Evolutionary conservation across 2,888 invertebrate genomes (phyloP).

Genomic region (Schrankia costaestrigalis): DNA sequence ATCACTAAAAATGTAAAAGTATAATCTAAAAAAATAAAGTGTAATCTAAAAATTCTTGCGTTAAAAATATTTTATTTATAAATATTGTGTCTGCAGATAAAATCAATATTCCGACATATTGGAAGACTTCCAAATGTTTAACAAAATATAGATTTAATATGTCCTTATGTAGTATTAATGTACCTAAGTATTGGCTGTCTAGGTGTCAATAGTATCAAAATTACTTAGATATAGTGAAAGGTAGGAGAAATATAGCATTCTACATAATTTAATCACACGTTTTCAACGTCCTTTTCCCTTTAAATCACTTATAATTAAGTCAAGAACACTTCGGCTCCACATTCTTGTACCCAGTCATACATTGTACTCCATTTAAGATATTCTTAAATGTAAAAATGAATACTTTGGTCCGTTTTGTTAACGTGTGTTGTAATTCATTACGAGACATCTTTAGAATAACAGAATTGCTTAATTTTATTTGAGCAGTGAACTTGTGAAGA

Average conservation of each 20-base stretch:
- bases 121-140: conserved; percentile 26
- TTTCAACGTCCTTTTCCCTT: conserved; percentile 15
- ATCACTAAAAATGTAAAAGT: no score
- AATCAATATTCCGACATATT: conserved; percentile 6
- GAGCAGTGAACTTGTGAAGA: conserved; percentile 15
- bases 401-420: conserved; percentile 57
- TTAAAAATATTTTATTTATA: not conserved
- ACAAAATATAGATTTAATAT: conserved; percentile 17
- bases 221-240: conserved; percentile 20
- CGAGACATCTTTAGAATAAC: conserved; percentile 23
- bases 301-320: conserved; percentile 32
- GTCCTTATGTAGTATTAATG: conserved; percentile 4
- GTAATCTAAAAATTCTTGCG: not conserved
- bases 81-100: no score
- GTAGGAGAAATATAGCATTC: conserved; percentile 32
- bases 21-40: no score
- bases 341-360: conserved; percentile 30
- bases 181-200: conserved; percentile 3
- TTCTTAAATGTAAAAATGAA: conserved; percentile 38
- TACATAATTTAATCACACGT: conserved; percentile 31
- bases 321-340: conserved; percentile 41
- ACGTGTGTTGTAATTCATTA: conserved; percentile 36
- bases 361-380: conserved; percentile 34
- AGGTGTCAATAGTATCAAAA: conserved; percentile 21
- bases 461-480: conserved; percentile 13